These are phyloP conservation scores for Esox masquinongy DNA, from an alignment of 2,797 vertebrate species.

Conservation along the genomic window DNA sequence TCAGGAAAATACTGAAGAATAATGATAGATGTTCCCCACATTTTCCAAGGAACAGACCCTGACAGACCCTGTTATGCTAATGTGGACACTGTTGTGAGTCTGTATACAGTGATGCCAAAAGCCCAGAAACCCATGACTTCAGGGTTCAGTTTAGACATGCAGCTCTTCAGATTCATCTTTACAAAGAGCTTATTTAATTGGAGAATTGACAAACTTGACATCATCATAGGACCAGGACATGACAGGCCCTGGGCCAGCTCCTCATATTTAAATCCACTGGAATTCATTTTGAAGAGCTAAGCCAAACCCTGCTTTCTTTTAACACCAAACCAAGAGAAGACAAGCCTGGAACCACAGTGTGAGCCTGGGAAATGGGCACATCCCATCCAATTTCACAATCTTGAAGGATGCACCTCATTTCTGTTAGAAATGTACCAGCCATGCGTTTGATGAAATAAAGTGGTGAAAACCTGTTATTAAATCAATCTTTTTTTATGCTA, in stretches of 20 bases:
- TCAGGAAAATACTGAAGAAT: background rate
- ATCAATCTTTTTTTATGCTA: background rate
- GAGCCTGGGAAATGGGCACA: slow-evolving; percentile 24
- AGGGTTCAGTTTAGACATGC: slow-evolving; percentile 59
- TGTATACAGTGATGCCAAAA: slow-evolving; percentile 37
- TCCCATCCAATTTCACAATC: slow-evolving; percentile 32
- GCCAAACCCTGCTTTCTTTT: slow-evolving; percentile 40
- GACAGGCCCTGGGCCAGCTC: slow-evolving; percentile 46
- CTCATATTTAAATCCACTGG: slow-evolving; percentile 35
- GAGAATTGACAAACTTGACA: slow-evolving; percentile 64
- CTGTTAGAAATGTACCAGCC: background rate
- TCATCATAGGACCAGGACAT: slow-evolving; percentile 50
- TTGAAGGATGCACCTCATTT: slow-evolving; percentile 11
- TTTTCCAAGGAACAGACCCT: background rate
- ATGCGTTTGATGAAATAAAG: slow-evolving; percentile 10
- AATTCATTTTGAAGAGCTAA: slow-evolving; percentile 34
- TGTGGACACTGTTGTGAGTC: slow-evolving; percentile 5
- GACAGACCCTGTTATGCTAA: slow-evolving; percentile 2
- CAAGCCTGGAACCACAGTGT: slow-evolving; percentile 33
- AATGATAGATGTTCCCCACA: background rate
- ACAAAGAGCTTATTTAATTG: slow-evolving; percentile 58
- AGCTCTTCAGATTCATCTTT: slow-evolving; percentile 46
- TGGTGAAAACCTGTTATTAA: background rate
- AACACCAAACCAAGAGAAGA: slow-evolving; percentile 15
- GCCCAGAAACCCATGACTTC: slow-evolving; percentile 43